Evolutionary conservation across 1,140 invertebrate species (phyloP).

Genomic region (Drosophila punjabiensis): DNA sequence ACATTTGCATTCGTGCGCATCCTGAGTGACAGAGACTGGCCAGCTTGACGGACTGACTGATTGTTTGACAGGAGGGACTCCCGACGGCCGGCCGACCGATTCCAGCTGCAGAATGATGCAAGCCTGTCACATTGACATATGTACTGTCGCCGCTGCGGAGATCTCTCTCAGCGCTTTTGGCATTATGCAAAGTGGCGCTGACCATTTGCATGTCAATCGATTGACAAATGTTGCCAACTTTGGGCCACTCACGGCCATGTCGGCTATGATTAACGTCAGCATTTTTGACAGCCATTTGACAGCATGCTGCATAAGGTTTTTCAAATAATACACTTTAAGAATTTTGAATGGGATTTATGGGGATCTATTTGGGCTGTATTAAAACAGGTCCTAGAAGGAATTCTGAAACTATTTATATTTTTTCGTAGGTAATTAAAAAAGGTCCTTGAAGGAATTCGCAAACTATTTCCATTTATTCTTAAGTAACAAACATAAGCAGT

Average conservation of each 20-base stretch:
- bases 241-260: conserved; percentile 74
- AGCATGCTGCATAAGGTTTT: conserved; percentile 67
- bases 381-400: not conserved
- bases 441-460: too few species aligned
- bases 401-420: not conserved
- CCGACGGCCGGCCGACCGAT: conserved; percentile 5
- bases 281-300: conserved; percentile 78
- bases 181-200: conserved; percentile 74
- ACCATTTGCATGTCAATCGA: conserved; percentile 81
- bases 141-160: conserved; percentile 57
- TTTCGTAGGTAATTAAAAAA: too few species aligned
- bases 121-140: conserved; percentile 78
- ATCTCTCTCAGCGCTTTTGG: conserved; percentile 27
- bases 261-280: conserved; percentile 74
- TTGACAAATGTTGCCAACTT: conserved; percentile 82
- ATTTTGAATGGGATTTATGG: too few species aligned
- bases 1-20: conserved; percentile 83
- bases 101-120: conserved; percentile 56
- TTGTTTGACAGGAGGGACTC: conserved; percentile 66
- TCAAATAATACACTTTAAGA: conserved; percentile 39
- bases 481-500: too few species aligned
- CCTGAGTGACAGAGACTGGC: conserved; percentile 71
- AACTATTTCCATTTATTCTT: too few species aligned
- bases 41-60: conserved; percentile 75
- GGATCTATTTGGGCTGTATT: not conserved